phyloP scores from a whole-genome alignment of 2,888 invertebrate species.

The Holacanthella duospinosa region DNA sequence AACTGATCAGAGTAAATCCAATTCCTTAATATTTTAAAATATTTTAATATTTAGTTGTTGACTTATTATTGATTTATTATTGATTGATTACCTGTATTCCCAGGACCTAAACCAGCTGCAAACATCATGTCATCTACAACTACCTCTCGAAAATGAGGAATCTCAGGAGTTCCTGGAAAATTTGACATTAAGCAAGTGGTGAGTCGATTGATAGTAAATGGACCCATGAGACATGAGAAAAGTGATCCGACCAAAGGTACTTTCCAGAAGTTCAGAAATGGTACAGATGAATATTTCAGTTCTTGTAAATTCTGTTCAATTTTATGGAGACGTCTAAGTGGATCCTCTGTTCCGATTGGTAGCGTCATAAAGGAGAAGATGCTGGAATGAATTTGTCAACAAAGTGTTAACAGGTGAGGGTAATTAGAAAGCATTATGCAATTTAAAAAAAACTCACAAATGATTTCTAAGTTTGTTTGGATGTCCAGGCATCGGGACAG shows the following conservation, averaged over 20 bases:
- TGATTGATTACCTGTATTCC: conserved; percentile 14
- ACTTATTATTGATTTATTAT: no score
- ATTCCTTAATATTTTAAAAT: conserved; percentile 11
- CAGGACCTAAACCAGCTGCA: conserved; percentile 19
- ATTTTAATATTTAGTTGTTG: neutral
- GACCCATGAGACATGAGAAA: conserved; percentile 23
- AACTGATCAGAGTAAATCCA: conserved; percentile 21
- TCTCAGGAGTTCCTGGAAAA: conserved; percentile 27
- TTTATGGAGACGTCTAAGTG: conserved; percentile 24
- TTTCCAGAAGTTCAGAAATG: conserved; percentile 25
- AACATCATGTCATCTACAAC: conserved; percentile 23
- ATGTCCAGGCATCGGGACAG: conserved; percentile 23
- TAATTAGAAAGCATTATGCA: no score
- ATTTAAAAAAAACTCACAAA: conserved; percentile 18
- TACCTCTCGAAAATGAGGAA: conserved; percentile 16
- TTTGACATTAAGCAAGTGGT: conserved; percentile 34
- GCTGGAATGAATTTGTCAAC: conserved; percentile 4
- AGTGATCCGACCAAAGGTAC: conserved; percentile 31
- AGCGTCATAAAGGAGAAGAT: conserved; percentile 29
- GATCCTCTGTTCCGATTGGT: conserved; percentile 26
- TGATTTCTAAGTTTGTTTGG: conserved; percentile 20
- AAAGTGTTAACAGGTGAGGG: neutral
- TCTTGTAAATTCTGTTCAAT: conserved; percentile 20
- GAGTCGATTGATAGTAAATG: conserved; percentile 20
- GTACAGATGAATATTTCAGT: conserved; percentile 27